Base-by-base conservation (phyloP, 2,797 vertebrate species). In the Tamandua tetradactyla region DNA sequence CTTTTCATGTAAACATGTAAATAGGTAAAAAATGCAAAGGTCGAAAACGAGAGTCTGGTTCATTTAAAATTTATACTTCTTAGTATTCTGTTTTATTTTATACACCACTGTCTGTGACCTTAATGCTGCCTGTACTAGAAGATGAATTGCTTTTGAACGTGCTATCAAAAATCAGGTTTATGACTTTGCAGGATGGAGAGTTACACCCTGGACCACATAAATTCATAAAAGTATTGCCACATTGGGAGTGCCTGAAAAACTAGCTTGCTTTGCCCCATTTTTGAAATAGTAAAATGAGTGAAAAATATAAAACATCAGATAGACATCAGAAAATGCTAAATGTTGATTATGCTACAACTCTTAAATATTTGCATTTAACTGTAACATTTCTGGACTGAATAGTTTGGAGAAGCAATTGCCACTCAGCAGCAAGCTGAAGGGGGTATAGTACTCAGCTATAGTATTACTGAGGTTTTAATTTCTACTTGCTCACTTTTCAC, bases 231-330 rank as follows among this genome's bases (percentile, higher is more conserved):
- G 49, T 69, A 78, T 1, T 81, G 30, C 0, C 52, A 87, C 32
- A 30, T 17, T 44, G 15, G 30, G 15, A 68, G 22, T 20, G n/a
- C 59, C 6, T 59, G 59, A 96, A 66, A 27, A 72, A 37, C 22
- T 42, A 66, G 64, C 32, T 64, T 23, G 15, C 52, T 75, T 89
- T 91, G 37, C 30, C 37, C 30, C 81, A 32, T 57, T 89, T 93
- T 83, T n/a, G n/a, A n/a, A n/a, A 83, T 2, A 25, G 6, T 17
- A 55, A 64, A 86, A 57, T 61, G 30, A 55, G 27, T 44, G 37
- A 94, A 92, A 87, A 79, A 82, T 7, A 49, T 6, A 94, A 81
- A 22, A 83, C 87, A 89, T 75, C 66, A 87, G 71, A 86, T 1
- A 72, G 18, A 62, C 2, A 80, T 37, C 6, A 87, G 30, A 85